Evolutionary conservation across 23 tunicate species (phyloP), one percentile per base, ranked within the genome.

Genomic region (Oikopleura vanhoeffeni): DNA sequence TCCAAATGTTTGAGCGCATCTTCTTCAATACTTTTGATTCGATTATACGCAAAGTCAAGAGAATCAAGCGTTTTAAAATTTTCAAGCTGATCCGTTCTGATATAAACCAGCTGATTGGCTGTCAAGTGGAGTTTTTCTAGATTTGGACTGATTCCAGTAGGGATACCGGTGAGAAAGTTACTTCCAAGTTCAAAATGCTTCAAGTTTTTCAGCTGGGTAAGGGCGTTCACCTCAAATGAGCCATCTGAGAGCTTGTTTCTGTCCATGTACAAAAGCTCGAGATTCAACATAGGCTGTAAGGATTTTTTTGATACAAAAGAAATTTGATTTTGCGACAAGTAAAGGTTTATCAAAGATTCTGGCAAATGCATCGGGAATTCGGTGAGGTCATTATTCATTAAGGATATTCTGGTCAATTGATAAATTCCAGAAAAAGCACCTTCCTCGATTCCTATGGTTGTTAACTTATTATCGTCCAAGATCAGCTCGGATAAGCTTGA

Each of bases 41-140:
- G 85, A 83, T 91, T 91, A 34, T 39, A 83, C 0, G 92, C 87
- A 35, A 91, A 67, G 67, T 89, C 90, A 32, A 91, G 85, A 18
- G 64, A 60, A 28, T 83, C 67, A 64, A 84, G 41, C 32, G 18
- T 40, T 35, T 41, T 67, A 40, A 57, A 41, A 35, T 34, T 34
- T 30, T 71, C 32, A n/a, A 71, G 32, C 32, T 18, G 3, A 2
- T 18, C 3, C 32, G 3, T 8, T 28, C 41, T 1, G 35, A 41
- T 40, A 57, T 58, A 85, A 13, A 83, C 30, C 39, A 79, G 34
- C 88, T 41, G 33, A 36, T 58, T 83, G 67, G 76, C 27, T 3
- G 79, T 30, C 34, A 71, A 2, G 79, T 71, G 27, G 38, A 71
- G 34, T 18, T 30, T 71, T 2, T 71, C 79, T 3, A 71, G 3